phyloP scores from a whole-genome alignment of 2,113 vertebrate genomes.

The Bungarus multicinctus region DNA sequence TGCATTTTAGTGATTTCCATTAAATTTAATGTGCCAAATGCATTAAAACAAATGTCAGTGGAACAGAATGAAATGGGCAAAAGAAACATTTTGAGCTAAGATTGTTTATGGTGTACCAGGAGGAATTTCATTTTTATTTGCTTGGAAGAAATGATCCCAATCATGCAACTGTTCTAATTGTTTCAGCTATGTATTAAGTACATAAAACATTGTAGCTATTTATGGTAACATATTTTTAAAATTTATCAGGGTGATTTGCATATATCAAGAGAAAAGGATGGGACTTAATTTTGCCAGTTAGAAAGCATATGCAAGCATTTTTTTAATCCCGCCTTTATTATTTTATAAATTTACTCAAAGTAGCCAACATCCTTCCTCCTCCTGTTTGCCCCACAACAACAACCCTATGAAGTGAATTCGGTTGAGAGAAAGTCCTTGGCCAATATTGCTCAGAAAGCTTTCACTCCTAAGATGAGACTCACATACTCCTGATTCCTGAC shows the following conservation, averaged over 20 bases:
- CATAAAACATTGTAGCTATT: not conserved
- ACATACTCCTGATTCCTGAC: not conserved
- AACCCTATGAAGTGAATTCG: not conserved
- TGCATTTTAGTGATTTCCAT: constrained; percentile 34
- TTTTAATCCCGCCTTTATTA: not conserved
- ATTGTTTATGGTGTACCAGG: constrained; percentile 16
- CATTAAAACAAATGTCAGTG: constrained; percentile 23
- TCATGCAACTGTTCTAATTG: not conserved
- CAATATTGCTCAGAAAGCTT: not conserved
- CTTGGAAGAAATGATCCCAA: not conserved
- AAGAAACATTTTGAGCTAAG: not conserved
- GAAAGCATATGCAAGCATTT: not conserved
- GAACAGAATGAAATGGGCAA: not conserved
- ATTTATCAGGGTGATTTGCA: not conserved
- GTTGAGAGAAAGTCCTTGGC: not conserved
- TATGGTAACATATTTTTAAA: not conserved
- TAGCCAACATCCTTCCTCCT: too few relatives aligned
- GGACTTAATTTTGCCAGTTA: not conserved
- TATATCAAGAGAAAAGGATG: not conserved
- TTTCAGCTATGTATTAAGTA: constrained; percentile 7
- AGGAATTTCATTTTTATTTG: not conserved
- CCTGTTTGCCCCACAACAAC: too few relatives aligned
- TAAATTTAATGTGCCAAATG: constrained; percentile 35
- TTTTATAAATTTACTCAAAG: not conserved
- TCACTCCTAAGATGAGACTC: not conserved